Conservation (phyloP, 2,797 vertebrate genomes). For the Syngnathus rostellatus region DNA sequence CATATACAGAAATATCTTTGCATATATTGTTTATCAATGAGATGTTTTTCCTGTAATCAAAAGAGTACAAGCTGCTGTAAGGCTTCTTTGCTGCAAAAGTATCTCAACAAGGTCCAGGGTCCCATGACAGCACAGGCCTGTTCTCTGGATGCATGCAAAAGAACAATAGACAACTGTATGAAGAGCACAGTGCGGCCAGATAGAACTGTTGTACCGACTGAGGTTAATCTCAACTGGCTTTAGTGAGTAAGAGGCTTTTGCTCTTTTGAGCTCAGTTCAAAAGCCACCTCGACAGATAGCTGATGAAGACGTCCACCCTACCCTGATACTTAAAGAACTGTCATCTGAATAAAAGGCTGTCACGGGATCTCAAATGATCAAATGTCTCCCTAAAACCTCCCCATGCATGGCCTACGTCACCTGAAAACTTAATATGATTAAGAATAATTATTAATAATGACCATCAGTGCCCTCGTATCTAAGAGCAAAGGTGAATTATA, state of each 20-base stretch:
- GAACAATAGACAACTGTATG: slow-evolving; percentile 42
- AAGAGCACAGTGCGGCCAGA: slow-evolving; percentile 22
- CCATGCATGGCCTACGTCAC: too few relatives aligned
- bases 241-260: slow-evolving; percentile 46
- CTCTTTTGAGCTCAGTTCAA: slow-evolving; percentile 34
- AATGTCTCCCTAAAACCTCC: slow-evolving; percentile 29
- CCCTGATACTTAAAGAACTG: slow-evolving; percentile 47
- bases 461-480: too few relatives aligned
- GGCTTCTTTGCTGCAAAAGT: neutral
- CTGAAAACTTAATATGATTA: too few relatives aligned
- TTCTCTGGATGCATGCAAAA: slow-evolving; percentile 20
- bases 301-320: slow-evolving; percentile 56
- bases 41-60: neutral
- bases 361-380: slow-evolving; percentile 26
- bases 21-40: neutral
- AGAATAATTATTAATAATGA: too few relatives aligned
- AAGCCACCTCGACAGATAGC: slow-evolving; percentile 30
- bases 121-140: slow-evolving; percentile 14
- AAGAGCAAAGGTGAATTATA: too few relatives aligned
- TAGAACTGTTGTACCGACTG: slow-evolving; percentile 24
- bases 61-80: neutral
- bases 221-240: slow-evolving; percentile 24
- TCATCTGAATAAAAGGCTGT: slow-evolving; percentile 38
- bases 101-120: neutral
- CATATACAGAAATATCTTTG: neutral